Evolutionary conservation across 2,888 invertebrate species (phyloP), one percentile per base, ranked within the genome.

Genomic region (Amiota mariae): DNA sequence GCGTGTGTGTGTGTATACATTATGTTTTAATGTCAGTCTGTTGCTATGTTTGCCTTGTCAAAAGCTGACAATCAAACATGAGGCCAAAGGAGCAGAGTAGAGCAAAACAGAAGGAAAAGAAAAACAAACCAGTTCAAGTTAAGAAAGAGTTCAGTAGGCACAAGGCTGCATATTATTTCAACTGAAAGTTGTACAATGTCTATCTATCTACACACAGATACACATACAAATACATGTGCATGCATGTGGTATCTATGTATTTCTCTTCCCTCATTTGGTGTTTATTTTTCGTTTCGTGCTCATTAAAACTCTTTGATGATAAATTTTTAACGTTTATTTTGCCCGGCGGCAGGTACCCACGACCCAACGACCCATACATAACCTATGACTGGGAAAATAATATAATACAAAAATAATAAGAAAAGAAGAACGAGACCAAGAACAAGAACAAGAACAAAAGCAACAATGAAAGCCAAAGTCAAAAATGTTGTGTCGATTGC

Each of bases 231-330:
- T 24, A 24, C 3, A 24, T 24, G 3, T 2, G 24, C 3, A 24
- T 24, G 3, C 3, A 24, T 24, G 3, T 3, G 3, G 1, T 24
- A 24, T 24, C n/a, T 1, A 6, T 2, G 36, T 36, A 36, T 36
- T 6, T 36, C 36, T 36, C 36, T 36, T 36, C 36, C 3, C 36
- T 36, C 36, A 36, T 36, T 2, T 36, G 36, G 66, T 67, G 49
- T 67, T 36, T 13, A 46, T n/a, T 13, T 66, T 15, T 66, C 12
- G 15, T 51, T 63, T 13, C 64, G 36, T 24, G 54, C 63, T 51
- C 64, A 71, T 71, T 71, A 63, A 71, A 71, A 64, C 71, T 71
- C 71, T 71, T 64, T 71, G 63, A 49, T 63, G 63, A 64, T 54
- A 71, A 71, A 61, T 71, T 71, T 71, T 61, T 20, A 68, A 36